Conservation (phyloP, 2,888 invertebrate species). For the Lithophane semibrunnea region DNA sequence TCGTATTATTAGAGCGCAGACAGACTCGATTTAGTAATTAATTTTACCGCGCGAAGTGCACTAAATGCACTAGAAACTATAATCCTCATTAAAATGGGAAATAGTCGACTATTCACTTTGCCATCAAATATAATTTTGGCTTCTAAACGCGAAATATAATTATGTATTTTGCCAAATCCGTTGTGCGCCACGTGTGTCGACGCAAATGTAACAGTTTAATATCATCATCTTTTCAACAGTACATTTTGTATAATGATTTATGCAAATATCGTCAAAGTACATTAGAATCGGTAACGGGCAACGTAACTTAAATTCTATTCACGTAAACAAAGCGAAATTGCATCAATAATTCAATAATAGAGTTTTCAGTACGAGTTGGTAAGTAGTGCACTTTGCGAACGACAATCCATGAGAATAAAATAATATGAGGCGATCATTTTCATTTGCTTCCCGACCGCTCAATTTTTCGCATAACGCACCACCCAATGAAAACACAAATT, state of each 20-base stretch:
- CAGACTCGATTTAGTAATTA: constrained; percentile 89
- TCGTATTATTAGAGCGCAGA: constrained; percentile 81
- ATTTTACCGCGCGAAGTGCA: constrained; percentile 88
- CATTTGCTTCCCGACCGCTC: constrained; percentile 85
- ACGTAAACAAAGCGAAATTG: constrained; percentile 62
- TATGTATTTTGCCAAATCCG: constrained; percentile 81
- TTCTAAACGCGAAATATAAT: constrained; percentile 86
- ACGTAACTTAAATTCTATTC: constrained; percentile 55
- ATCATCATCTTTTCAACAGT: constrained; percentile 64
- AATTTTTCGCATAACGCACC: constrained; percentile 90
- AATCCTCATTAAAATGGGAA: constrained; percentile 90
- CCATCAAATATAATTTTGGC: constrained; percentile 88
- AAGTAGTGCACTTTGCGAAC: constrained; percentile 78
- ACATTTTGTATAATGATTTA: constrained; percentile 64
- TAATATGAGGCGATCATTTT: constrained; percentile 86
- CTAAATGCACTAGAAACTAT: constrained; percentile 89
- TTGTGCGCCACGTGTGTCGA: constrained; percentile 55
- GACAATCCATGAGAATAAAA: constrained; percentile 82
- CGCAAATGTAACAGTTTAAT: constrained; percentile 65
- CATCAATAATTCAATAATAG: constrained; percentile 61
- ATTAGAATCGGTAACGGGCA: constrained; percentile 52
- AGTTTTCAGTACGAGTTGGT: constrained; percentile 58
- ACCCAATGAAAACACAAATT: constrained; percentile 89
- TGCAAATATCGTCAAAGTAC: constrained; percentile 61
- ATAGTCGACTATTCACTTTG: constrained; percentile 87